Conservation (phyloP, 2,797 vertebrate genomes). For the Ctenosaura bakeri region DNA sequence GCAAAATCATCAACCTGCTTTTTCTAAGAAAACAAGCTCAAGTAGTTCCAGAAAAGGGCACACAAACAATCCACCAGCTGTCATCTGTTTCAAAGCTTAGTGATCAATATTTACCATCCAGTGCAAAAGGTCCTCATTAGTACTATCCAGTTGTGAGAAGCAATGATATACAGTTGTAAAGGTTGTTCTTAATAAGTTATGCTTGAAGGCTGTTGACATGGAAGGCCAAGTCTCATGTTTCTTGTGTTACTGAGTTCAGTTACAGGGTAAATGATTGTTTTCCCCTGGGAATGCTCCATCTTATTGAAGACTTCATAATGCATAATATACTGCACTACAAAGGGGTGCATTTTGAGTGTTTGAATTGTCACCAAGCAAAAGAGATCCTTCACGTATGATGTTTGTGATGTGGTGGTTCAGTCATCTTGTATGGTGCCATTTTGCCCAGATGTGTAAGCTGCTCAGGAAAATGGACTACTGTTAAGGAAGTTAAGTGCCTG, state of each 20-base stretch:
- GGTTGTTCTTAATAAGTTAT: slow-evolving; percentile 50
- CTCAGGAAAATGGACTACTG: background rate
- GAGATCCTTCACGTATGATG: background rate
- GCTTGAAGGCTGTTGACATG: slow-evolving; percentile 42
- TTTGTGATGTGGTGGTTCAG: background rate
- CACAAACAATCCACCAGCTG: slow-evolving; percentile 45
- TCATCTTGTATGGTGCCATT: background rate
- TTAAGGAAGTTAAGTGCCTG: background rate
- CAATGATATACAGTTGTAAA: slow-evolving; percentile 57
- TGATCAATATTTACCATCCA: slow-evolving; percentile 51
- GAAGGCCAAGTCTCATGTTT: slow-evolving; percentile 46
- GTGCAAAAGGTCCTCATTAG: slow-evolving; percentile 52
- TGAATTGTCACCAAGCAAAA: slow-evolving; percentile 45
- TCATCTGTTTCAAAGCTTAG: slow-evolving; percentile 52
- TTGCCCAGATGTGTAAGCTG: slow-evolving; percentile 41
- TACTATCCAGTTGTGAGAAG: slow-evolving; percentile 34
- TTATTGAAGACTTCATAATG: slow-evolving; percentile 49
- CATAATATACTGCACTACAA: slow-evolving; percentile 16
- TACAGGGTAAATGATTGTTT: slow-evolving; percentile 26
- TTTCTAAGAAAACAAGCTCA: slow-evolving; percentile 23
- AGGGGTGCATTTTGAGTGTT: slow-evolving; percentile 56
- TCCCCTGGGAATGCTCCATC: slow-evolving; percentile 16
- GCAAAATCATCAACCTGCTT: slow-evolving; percentile 45
- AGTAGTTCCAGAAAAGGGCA: slow-evolving; percentile 46
- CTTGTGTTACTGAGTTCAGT: slow-evolving; percentile 63